Evolutionary conservation across 1,140 invertebrate species (phyloP), one percentile per base, ranked within the genome.

Genomic region (Acyrthosiphon pisum): DNA sequence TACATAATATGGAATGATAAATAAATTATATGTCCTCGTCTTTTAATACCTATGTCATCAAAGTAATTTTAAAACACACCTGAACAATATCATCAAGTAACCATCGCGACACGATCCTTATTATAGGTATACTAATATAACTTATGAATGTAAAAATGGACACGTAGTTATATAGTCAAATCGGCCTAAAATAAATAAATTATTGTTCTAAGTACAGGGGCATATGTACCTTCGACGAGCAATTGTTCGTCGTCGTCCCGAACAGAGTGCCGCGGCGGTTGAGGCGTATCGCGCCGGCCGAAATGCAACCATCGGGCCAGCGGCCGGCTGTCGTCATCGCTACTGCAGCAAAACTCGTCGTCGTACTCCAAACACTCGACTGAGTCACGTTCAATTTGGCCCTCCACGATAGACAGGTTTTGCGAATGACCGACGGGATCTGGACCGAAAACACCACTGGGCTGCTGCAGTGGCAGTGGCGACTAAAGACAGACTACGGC

Each of bases 251-350:
- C 93, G 90, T 90, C 93, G 93, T 94, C 88, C 94, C 53, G 41
- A 94, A 93, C 93, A 94, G 88, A 76, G 91, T 93, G 94, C 94
- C 94, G 94, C 94, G 94, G 84, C 93, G 94, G 94, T 94, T 94
- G 81, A 86, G 94, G 93, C 90, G 93, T 37, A 94, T 87, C 53
- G 94, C 90, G 37, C 91, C 91, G n/a, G 90, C 91, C 91, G 9
- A 93, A 93, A 26, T 93, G 81, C 48, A 93, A 84, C 91, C 91
- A 93, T 37, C 91, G 35, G 26, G 46, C 91, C 76, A 93, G 30
- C 26, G 91, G 46, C 93, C 91, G 53, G 94, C 94, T 91, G 93
- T 93, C 93, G 94, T 90, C 94, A 93, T 94, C 94, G 56, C 30
- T 44, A 44, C 84, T 48, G 86, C 84, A 35, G 30, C 50, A 60